phyloP scores from a whole-genome alignment of 2,113 vertebrate genomes.

The Leptobrachium ailaonicum region DNA sequence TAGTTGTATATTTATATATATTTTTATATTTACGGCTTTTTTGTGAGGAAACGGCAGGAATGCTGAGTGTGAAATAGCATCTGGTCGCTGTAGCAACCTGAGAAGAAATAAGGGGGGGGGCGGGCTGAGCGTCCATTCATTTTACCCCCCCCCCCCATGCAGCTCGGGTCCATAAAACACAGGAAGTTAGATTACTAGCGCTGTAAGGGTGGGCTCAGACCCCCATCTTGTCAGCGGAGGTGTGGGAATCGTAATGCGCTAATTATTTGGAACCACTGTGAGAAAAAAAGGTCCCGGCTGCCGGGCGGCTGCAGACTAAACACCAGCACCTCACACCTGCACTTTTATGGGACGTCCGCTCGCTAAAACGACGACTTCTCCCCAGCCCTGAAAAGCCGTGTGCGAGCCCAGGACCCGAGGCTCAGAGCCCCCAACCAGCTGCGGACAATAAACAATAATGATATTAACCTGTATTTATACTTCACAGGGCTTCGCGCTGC shows the following conservation, averaged over 20 bases:
- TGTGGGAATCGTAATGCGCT: slow-evolving; percentile 81
- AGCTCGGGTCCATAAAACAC: slow-evolving; percentile 78
- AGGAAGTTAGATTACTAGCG: slow-evolving; percentile 83
- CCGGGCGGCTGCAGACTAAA: slow-evolving; percentile 81
- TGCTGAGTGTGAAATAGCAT: slow-evolving; percentile 67
- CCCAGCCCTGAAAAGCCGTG: slow-evolving; percentile 6
- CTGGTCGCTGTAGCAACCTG: slow-evolving; percentile 68
- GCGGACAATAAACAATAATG: slow-evolving; percentile 39
- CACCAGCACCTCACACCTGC: slow-evolving; percentile 83
- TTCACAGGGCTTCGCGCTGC: slow-evolving; percentile 17
- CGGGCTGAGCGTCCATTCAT: slow-evolving; percentile 49
- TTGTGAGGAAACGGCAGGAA: slow-evolving; percentile 58
- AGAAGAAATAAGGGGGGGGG: slow-evolving; percentile 56
- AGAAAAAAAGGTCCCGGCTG: slow-evolving; percentile 70
- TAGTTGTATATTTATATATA: slow-evolving; percentile 43
- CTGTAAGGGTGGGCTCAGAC: slow-evolving; percentile 79
- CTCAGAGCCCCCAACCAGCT: slow-evolving; percentile 23
- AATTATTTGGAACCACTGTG: slow-evolving; percentile 77
- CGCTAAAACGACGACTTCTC: slow-evolving; percentile 52
- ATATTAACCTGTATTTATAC: slow-evolving; percentile 33
- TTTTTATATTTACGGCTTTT: slow-evolving; percentile 22
- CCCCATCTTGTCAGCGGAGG: slow-evolving; percentile 70
- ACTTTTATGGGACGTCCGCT: slow-evolving; percentile 72
- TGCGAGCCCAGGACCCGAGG: slow-evolving; percentile 14
- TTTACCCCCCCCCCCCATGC: slow-evolving; percentile 65